Conservation (phyloP, 2,888 invertebrate species). For the Lasioglossum malachurum region DNA sequence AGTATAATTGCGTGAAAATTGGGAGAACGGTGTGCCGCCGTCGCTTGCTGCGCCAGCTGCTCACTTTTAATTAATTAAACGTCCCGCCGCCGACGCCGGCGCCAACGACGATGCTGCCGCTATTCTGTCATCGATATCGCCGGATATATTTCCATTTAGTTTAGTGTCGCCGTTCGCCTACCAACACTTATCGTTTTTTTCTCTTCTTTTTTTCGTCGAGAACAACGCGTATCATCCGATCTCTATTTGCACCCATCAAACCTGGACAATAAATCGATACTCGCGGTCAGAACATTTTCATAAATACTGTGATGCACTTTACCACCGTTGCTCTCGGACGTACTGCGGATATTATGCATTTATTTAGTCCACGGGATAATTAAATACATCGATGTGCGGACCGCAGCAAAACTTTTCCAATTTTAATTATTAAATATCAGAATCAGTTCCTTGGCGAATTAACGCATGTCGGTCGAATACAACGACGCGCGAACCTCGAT, state of each 20-base stretch:
- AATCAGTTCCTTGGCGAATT: neutral
- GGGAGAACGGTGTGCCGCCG: slow-evolving; percentile 25
- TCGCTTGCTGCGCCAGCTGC: slow-evolving; percentile 52
- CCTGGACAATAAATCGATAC: neutral
- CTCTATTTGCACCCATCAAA: neutral
- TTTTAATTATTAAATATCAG: neutral
- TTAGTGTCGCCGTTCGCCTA: neutral
- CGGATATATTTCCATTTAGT: slow-evolving; percentile 34
- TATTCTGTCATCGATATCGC: slow-evolving; percentile 26
- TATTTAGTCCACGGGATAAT: neutral
- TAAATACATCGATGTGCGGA: neutral
- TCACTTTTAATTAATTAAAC: slow-evolving; percentile 65
- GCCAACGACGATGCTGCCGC: neutral
- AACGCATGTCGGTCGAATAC: neutral
- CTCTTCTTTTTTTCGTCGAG: neutral
- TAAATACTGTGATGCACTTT: neutral
- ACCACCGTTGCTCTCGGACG: neutral
- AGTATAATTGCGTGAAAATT: slow-evolving; percentile 71
- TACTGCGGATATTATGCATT: neutral
- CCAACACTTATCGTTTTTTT: neutral
- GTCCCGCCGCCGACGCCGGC: slow-evolving; percentile 18
- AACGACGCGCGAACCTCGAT: neutral
- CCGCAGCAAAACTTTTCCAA: neutral
- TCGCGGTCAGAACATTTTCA: neutral
- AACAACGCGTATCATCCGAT: neutral